phyloP scores from a whole-genome alignment of 2,888 invertebrate genomes.

The Trypoxylon attenuatum region DNA sequence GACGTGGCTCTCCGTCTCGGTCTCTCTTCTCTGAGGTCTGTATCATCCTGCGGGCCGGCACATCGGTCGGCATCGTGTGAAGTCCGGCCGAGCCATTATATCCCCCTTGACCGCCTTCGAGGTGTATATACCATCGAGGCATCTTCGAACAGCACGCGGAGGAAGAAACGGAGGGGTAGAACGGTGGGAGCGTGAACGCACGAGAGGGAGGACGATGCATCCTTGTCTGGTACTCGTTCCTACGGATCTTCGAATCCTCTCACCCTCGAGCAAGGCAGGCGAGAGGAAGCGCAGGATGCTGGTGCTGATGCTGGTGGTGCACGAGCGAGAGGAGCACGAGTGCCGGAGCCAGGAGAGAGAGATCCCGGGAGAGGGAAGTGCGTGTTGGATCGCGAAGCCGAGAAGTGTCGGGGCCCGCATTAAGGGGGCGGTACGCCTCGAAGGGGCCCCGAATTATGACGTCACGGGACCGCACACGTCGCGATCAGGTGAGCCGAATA shows the following conservation, averaged over 20 bases:
- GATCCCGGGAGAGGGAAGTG: constrained; percentile 54
- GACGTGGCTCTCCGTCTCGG: constrained; percentile 25
- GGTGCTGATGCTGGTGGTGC: too few species aligned
- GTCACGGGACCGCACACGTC: constrained; percentile 74
- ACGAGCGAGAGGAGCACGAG: constrained; percentile 4
- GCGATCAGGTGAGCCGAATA: constrained; percentile 72
- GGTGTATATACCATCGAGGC: constrained; percentile 61
- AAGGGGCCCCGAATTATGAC: constrained; percentile 74
- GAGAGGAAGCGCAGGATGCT: constrained; percentile 5
- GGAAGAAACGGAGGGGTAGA: constrained; percentile 17
- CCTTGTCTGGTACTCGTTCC: too few species aligned
- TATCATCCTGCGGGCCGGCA: constrained; percentile 66
- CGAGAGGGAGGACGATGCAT: constrained; percentile 1
- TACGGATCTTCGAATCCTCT: too few species aligned
- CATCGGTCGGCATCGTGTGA: constrained; percentile 73
- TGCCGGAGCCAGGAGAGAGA: constrained; percentile 38
- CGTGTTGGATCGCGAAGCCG: constrained; percentile 66
- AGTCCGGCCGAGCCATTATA: constrained; percentile 73
- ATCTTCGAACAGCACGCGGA: constrained; percentile 49
- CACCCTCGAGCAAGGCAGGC: neutral
- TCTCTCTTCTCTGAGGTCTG: constrained; percentile 60
- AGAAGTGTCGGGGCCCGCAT: constrained; percentile 74
- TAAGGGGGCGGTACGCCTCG: constrained; percentile 74
- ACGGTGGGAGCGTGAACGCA: constrained; percentile 4
- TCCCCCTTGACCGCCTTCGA: constrained; percentile 68